These are phyloP conservation scores for Chorisops tibialis DNA, from an alignment of 2,888 invertebrate species.

Conservation along the genomic window DNA sequence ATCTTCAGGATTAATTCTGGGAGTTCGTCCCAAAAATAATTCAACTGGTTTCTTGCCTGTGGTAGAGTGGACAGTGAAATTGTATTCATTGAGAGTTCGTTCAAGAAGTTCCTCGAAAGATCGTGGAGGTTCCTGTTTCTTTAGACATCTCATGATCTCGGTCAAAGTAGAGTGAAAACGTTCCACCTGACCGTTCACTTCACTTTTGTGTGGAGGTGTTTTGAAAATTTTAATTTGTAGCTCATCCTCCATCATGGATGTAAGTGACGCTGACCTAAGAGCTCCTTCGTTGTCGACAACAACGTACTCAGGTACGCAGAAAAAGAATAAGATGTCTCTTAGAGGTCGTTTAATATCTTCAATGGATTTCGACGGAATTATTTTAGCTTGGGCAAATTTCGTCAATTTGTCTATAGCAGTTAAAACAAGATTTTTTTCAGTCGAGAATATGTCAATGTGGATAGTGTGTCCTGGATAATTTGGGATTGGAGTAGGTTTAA, in stretches of 20 bases:
- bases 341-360: slow-evolving; percentile 14
- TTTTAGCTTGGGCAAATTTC: slow-evolving; percentile 24
- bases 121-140: not conserved
- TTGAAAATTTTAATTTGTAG: not conserved
- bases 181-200: slow-evolving; percentile 5
- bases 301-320: slow-evolving; percentile 12
- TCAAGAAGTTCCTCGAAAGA: slow-evolving; percentile 7
- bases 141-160: slow-evolving; percentile 8
- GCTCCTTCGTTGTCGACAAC: slow-evolving; percentile 23
- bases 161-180: slow-evolving; percentile 1
- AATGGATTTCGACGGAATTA: slow-evolving; percentile 18
- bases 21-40: slow-evolving; percentile 19
- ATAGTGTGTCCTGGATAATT: slow-evolving; percentile 14
- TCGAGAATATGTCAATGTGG: slow-evolving; percentile 21
- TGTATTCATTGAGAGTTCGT: slow-evolving; percentile 22
- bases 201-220: slow-evolving; percentile 6
- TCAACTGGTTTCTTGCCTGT: slow-evolving; percentile 30
- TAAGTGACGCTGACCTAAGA: slow-evolving; percentile 13
- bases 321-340: slow-evolving; percentile 14
- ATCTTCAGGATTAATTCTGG: slow-evolving; percentile 26
- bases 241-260: slow-evolving; percentile 5
- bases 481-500: slow-evolving; percentile 14
- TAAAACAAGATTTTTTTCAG: slow-evolving; percentile 23
- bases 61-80: slow-evolving; percentile 27
- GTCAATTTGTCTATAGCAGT: slow-evolving; percentile 33